Evolutionary conservation across 2,888 invertebrate genomes (phyloP).

Genomic region (Nomada flava): DNA sequence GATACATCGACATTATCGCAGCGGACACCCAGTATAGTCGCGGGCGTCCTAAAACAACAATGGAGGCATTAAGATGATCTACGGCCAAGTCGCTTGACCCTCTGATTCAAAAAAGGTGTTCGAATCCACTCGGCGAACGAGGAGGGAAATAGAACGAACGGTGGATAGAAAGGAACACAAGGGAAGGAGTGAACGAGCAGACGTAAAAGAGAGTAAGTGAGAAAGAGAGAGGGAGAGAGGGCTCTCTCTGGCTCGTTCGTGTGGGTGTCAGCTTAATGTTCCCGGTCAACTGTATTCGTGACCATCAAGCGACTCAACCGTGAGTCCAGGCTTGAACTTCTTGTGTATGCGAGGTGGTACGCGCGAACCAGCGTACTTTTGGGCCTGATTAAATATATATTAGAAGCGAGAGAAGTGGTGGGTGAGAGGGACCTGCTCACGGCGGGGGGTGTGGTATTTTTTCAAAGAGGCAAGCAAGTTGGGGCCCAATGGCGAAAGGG

Average conservation of each 20-base stretch:
- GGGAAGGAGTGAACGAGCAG: constrained; percentile 51
- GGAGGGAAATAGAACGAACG: constrained; percentile 59
- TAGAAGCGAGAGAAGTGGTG: constrained; percentile 74
- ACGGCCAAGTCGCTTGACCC: constrained; percentile 83
- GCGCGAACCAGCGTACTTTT: constrained; percentile 74
- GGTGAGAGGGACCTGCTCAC: constrained; percentile 67
- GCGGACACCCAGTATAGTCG: constrained; percentile 79
- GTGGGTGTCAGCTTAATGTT: constrained; percentile 81
- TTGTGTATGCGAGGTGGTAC: constrained; percentile 54
- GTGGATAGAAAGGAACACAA: constrained; percentile 32
- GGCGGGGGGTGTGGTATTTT: constrained; percentile 82
- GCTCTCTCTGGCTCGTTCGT: constrained; percentile 57
- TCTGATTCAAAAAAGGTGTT: constrained; percentile 83
- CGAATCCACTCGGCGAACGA: constrained; percentile 76
- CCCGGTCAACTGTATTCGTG: constrained; percentile 71
- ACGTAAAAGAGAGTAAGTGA: constrained; percentile 50
- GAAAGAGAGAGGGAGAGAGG: constrained; percentile 37
- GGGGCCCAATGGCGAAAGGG: constrained; percentile 71
- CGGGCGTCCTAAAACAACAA: constrained; percentile 83
- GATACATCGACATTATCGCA: constrained; percentile 76
- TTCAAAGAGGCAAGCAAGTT: constrained; percentile 74
- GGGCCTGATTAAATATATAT: constrained; percentile 83
- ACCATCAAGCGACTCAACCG: constrained; percentile 69
- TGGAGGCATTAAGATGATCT: constrained; percentile 84
- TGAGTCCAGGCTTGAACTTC: constrained; percentile 69